phyloP scores from a whole-genome alignment of 2,888 invertebrate genomes.

The Hemithea aestivaria region DNA sequence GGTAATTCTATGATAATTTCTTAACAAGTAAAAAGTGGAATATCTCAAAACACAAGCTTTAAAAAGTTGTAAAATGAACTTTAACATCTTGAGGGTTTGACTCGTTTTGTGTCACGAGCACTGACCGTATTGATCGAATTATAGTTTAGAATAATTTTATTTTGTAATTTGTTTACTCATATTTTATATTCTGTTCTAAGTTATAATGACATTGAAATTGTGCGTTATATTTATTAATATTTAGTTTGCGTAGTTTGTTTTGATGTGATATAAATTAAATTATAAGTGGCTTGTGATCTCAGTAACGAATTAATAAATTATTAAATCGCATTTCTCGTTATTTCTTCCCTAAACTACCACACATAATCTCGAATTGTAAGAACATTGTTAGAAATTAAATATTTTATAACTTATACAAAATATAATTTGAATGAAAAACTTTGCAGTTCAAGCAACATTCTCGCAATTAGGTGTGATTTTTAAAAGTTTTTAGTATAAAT shows the following conservation, averaged over 20 bases:
- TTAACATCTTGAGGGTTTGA: background rate
- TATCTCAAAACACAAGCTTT: slow-evolving; percentile 19
- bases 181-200: slow-evolving; percentile 6
- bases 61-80: slow-evolving; percentile 15
- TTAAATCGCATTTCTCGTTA: slow-evolving; percentile 38
- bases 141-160: slow-evolving; percentile 19
- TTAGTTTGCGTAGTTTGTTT: slow-evolving; percentile 39
- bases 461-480: too few species aligned
- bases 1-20: slow-evolving; percentile 8
- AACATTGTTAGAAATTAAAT: too few species aligned
- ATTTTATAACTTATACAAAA: too few species aligned
- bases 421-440: too few species aligned
- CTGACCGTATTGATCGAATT: background rate
- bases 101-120: background rate
- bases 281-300: slow-evolving; percentile 72
- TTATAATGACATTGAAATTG: slow-evolving; percentile 16
- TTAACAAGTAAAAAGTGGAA: slow-evolving; percentile 13
- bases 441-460: too few species aligned
- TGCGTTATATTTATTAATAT: slow-evolving; percentile 23
- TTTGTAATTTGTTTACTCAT: slow-evolving; percentile 17
- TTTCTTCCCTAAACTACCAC: too few species aligned
- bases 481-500: too few species aligned
- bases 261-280: slow-evolving; percentile 55
- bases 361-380: too few species aligned
- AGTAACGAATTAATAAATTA: slow-evolving; percentile 55